phyloP scores from a whole-genome alignment of 2,888 invertebrate species.

The Hypomecis atomaria region DNA sequence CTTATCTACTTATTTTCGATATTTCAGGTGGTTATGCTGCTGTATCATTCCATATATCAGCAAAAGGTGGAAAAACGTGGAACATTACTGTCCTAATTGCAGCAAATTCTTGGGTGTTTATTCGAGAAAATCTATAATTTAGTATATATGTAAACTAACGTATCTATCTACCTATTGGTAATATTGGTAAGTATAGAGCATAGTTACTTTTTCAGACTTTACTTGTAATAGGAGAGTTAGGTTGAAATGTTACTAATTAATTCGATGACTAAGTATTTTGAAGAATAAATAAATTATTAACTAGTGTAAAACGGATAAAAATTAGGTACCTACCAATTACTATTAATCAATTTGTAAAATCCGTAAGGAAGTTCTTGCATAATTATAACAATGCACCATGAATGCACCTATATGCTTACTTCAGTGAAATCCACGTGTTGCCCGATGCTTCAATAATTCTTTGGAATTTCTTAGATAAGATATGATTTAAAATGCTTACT shows the following conservation, averaged over 20 bases:
- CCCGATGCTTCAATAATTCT: neutral
- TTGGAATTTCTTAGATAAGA: conserved; percentile 15
- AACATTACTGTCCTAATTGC: conserved; percentile 76
- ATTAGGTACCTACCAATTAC: neutral
- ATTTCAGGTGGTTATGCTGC: conserved; percentile 77
- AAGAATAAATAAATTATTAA: too few relatives aligned
- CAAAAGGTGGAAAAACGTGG: conserved; percentile 76
- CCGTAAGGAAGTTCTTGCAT: too few relatives aligned
- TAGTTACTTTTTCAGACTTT: neutral
- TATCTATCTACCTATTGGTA: neutral
- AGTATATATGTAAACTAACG: conserved; percentile 16
- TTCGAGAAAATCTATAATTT: conserved; percentile 56
- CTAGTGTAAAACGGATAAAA: too few relatives aligned
- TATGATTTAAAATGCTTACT: neutral
- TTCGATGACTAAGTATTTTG: too few relatives aligned
- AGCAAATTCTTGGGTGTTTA: conserved; percentile 69
- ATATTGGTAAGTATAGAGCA: neutral
- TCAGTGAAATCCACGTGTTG: too few relatives aligned
- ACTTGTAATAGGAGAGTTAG: too few relatives aligned
- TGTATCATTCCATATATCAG: conserved; percentile 72
- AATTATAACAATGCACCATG: neutral
- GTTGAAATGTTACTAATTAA: too few relatives aligned
- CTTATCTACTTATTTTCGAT: neutral
- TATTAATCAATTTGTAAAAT: neutral
- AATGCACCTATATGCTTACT: too few relatives aligned